Evolutionary conservation across 1,140 invertebrate species (phyloP), one percentile per base, ranked within the genome.

Genomic region (Proales similis): DNA sequence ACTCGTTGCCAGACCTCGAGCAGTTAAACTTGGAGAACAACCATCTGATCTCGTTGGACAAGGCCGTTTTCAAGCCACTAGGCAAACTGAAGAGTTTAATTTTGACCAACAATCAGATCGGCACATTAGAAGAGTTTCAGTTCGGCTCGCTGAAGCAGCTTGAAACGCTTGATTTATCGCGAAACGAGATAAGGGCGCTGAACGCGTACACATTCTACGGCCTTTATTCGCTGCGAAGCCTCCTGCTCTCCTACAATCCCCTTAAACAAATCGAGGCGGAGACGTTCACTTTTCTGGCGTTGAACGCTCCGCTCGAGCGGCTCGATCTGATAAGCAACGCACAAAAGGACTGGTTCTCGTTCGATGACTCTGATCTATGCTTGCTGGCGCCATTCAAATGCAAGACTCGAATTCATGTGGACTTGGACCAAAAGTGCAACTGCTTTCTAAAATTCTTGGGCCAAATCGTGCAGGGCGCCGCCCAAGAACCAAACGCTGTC

Each of bases 401-500:
- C 19, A 42, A 26, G 2, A 57, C 51, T 1, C 51, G 45, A 26
- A 57, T 57, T 42, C 29, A 42, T 24, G 45, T 57, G 7, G 36
- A 57, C 20, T 29, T 17, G 2, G 51, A 57, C n/a, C 51, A 57
- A 22, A 39, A 42, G 30, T 57, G 51, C 14, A 57, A 57, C 20
- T 57, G 51, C 20, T 57, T 57, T 57, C 36, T 57, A n/a, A 42
- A 57, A 57, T 57, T n/a, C n/a, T n/a, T n/a, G n/a, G n/a, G n/a
- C n/a, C 29, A 53, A 20, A 36, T 38, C 12, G 30, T 19, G 14
- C 33, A 36, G 14, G 33, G 33, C 9, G 4, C 32, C 6, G 42
- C 19, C 2, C 38, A 53, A 38, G 48, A 53, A 36, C 14, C 6
- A 39, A 11, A 27, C n/a, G 17, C 17, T 2, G 12, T 26, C 9